Evolutionary conservation across 2,888 invertebrate species (phyloP), one percentile per base, ranked within the genome.

Genomic region (Lamproptera curius): DNA sequence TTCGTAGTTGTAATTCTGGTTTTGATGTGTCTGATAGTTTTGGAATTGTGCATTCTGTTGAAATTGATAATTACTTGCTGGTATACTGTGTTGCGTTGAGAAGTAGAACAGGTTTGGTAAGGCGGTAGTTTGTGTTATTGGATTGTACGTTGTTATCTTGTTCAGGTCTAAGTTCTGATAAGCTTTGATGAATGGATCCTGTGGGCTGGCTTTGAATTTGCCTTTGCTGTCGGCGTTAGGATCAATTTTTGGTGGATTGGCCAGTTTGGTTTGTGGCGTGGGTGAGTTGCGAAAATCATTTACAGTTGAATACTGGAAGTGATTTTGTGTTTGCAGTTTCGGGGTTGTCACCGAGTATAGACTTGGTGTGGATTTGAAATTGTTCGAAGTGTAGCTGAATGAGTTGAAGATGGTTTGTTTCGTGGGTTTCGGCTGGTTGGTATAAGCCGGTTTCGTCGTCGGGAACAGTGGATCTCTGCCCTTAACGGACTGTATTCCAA

Each of bases 401-500:
- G 85, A 76, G 61, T 82, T 79, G 55, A 81, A 80, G 44, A 84
- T 61, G 15, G 82, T 76, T 52, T 85, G 82, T 55, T 82, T 83
- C 10, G 83, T 83, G 50, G 74, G 76, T 54, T 73, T 80, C 1
- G 67, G 79, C 10, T 28, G 28, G 28, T 28, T 28, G 9, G 28
- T 28, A 9, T 70, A 89, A 40, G 76, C 84, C 10, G 74, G 82
- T 67, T 84, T 84, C 38, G 84, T 76, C 14, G 72, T 62, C 42
- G 73, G 73, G 62, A 70, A 80, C 33, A 73, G 64, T 55, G 89
- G 86, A 57, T 89, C 82, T 58, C 89, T 75, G 53, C 85, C 85
- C 68, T 90, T 89, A 9, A 89, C 73, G 16, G 89, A 79, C 39
- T 90, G 89, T 49, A 91, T 77, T n/a, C 90, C 90, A 56, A 89